phyloP scores from a whole-genome alignment of 1,140 invertebrate genomes.

The Gryllus bimaculatus region DNA sequence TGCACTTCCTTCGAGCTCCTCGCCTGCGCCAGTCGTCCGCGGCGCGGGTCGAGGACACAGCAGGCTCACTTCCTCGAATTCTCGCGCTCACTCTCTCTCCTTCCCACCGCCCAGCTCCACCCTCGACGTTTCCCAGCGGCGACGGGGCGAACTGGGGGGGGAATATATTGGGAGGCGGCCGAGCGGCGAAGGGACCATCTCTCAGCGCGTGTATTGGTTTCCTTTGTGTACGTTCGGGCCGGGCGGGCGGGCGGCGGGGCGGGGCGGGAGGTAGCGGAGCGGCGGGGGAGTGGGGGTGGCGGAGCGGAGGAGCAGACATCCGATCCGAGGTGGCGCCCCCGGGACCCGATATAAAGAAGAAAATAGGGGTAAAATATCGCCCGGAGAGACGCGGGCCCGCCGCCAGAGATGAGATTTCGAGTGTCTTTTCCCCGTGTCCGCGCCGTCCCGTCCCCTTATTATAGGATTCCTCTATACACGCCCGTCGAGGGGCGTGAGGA shows the following conservation, averaged over 20 bases:
- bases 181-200: not conserved
- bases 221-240: not conserved
- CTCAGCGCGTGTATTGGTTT: not conserved
- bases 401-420: not conserved
- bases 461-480: not conserved
- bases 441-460: not conserved
- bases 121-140: too few species aligned
- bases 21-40: too few species aligned
- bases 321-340: not conserved
- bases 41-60: too few species aligned
- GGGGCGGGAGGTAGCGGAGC: too few species aligned
- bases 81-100: not conserved
- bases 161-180: slow-evolving; percentile 3
- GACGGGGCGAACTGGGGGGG: too few species aligned
- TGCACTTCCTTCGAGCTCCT: not conserved
- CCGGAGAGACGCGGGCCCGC: not conserved
- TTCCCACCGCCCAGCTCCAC: not conserved
- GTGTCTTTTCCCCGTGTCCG: not conserved
- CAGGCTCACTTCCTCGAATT: not conserved
- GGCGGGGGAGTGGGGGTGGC: too few species aligned
- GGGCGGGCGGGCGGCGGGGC: too few species aligned
- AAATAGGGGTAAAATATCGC: not conserved
- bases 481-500: not conserved
- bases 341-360: not conserved
- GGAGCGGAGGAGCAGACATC: not conserved